phyloP scores from a whole-genome alignment of 2,797 vertebrate species.

The Cyclura pinguis region DNA sequence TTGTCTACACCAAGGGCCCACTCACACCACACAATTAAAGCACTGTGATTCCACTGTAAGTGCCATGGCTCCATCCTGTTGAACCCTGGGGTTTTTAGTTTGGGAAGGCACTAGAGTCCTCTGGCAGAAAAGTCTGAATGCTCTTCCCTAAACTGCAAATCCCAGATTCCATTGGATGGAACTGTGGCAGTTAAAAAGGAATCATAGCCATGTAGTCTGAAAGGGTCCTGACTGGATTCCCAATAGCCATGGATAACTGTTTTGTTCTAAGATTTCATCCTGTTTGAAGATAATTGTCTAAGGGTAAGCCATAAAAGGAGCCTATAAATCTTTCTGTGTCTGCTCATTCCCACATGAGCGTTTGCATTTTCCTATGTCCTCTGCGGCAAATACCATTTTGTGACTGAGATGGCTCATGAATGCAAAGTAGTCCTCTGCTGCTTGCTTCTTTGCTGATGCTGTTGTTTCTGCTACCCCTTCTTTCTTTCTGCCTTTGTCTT shows the following conservation, averaged over 20 bases:
- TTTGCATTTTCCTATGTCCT: neutral
- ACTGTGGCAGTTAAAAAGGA: no score
- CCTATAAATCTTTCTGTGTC: neutral
- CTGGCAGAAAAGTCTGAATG: no score
- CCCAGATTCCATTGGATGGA: no score
- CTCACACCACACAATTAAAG: neutral
- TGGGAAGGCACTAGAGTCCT: no score
- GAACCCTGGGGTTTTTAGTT: no score
- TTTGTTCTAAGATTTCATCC: neutral
- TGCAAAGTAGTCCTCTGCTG: neutral
- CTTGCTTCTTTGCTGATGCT: no score
- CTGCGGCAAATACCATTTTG: neutral
- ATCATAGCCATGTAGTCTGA: no score
- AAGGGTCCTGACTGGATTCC: no score
- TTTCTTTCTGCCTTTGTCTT: neutral
- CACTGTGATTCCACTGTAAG: neutral
- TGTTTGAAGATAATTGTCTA: neutral
- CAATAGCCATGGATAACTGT: neutral
- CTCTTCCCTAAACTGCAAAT: no score
- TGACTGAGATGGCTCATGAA: neutral
- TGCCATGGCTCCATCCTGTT: no score
- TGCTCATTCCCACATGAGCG: neutral
- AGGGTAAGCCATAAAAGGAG: neutral
- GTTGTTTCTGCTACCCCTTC: neutral
- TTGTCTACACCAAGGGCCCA: neutral